Evolutionary conservation across 2,113 vertebrate species (phyloP).

Genomic region (Pedionomus torquatus): DNA sequence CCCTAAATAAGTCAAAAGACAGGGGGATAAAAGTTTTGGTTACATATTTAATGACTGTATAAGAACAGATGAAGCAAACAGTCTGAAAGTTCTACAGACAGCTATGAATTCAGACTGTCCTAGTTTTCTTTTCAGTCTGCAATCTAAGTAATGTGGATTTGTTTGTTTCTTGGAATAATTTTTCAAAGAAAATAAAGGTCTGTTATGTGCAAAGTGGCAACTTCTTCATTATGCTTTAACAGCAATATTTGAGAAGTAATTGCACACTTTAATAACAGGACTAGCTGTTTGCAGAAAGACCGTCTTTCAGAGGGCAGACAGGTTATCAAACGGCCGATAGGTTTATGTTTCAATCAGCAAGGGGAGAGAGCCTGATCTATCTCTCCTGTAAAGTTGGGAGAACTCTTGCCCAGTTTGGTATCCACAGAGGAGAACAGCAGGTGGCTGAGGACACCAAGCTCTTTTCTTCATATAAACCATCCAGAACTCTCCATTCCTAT

Average conservation of each 20-base stretch:
- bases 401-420: background rate
- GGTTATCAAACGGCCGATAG: background rate
- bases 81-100: background rate
- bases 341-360: background rate
- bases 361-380: background rate
- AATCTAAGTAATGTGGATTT: background rate
- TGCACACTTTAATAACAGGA: background rate
- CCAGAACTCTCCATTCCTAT: background rate
- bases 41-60: constrained; percentile 4
- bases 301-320: background rate
- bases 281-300: background rate
- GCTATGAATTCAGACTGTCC: background rate
- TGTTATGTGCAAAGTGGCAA: background rate
- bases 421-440: background rate
- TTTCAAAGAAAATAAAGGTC: background rate
- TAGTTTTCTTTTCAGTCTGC: background rate
- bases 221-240: background rate
- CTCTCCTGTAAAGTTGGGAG: background rate
- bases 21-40: background rate
- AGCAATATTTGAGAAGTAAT: background rate
- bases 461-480: background rate
- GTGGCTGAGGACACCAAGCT: background rate
- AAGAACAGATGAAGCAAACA: background rate
- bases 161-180: background rate
- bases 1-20: constrained; percentile 33